Base-by-base conservation (phyloP, 2,113 vertebrate genomes). In the Junco hyemalis region DNA sequence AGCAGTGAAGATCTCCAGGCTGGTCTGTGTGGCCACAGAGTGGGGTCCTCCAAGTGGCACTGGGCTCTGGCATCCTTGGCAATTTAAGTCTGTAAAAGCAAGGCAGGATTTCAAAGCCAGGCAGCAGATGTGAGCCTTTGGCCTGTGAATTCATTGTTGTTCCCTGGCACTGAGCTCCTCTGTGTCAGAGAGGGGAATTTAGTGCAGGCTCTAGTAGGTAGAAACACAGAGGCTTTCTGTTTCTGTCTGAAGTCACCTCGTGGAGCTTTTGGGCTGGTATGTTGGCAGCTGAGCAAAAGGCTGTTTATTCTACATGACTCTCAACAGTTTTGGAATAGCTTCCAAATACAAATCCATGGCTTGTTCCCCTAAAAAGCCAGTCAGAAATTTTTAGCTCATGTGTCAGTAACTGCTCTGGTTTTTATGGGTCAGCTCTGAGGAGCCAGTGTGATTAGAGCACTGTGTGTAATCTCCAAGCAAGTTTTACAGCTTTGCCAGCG, bases 201-300 rank as follows among this genome's bases (percentile, higher is more conserved):
- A 72, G 38, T 36, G 68, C 60, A 36, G 31, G 71, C 50, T 63
- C 17, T 20, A 45, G 68, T 66, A 86, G 92, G 85, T 90, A 65
- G 38, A 77, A 86, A 45, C 47, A 74, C 47, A 83, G 89, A 68
- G 83, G 42, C 77, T 78, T 74, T 73, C 65, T 93, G 42, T 90
- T 87, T 77, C 66, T 74, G 47, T 84, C 56, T 90, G 80, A 81
- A 95, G 92, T 92, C 93, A 59, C 73, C 72, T 94, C 19, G 0
- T 59, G 0, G 5, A 86, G 78, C 81, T 57, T 68, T 80, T 2
- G 25, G 69, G 66, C 42, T 91, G 77, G 36, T 38, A 5, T 24
- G 31, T 53, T 95, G 93, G 93, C 88, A 96, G 89, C 86, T 90
- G 81, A 93, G 93, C 74, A 94, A 92, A 93, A 81, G 90, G 51